Base-by-base conservation (phyloP, 2,113 vertebrate species). In the Cervus canadensis region DNA sequence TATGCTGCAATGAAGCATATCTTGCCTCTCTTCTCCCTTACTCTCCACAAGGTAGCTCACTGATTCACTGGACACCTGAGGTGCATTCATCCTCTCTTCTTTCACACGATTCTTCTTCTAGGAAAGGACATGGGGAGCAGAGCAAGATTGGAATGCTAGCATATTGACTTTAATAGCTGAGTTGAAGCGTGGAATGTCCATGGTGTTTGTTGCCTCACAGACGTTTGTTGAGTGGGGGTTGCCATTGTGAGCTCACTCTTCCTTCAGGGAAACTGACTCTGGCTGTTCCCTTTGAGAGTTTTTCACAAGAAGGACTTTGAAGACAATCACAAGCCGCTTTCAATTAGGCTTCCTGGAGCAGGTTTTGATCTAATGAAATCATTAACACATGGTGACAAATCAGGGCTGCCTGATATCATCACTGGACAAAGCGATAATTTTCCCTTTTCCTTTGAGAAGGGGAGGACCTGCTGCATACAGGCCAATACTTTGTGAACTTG, bases 311-410 rank as follows among this genome's bases (percentile, higher is more conserved):
- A 96, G 93, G 19, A 16, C 78, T 91, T 62, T 79, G 86, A 89
- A 71, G 89, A 57, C 78, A 89, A 52, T 64, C 89, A 64, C 3
- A 17, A 76, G 87, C 59, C 60, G 54, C 60, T 92, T 96, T 76
- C 87, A 88, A 87, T 87, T 88, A 89, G 88, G 84, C 90, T 93
- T 95, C 83, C 48, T 40, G 57, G 82, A 87, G 57, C 50, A 83
- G 82, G 79, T 88, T 94, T 87, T 96, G 60, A 76, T 85, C 76
- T 82, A 93, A 95, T 59, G 94, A 97, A 97, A 62, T 97, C 88
- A 86, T 97, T 88, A 94, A 67, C 86, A 81, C 30, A 7, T 14
- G 85, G 64, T 14, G 88, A 62, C 62, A 45, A 45, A 85, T 50
- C 89, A 76, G 67, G 92, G 48, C 57, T 95, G 87, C 36, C 48